A percentile compares a stretch with the other conserved stretches of the same genome.
Conservation (phyloP, 2,888 invertebrate genomes). For the Andrena hattorfiana region DNA sequence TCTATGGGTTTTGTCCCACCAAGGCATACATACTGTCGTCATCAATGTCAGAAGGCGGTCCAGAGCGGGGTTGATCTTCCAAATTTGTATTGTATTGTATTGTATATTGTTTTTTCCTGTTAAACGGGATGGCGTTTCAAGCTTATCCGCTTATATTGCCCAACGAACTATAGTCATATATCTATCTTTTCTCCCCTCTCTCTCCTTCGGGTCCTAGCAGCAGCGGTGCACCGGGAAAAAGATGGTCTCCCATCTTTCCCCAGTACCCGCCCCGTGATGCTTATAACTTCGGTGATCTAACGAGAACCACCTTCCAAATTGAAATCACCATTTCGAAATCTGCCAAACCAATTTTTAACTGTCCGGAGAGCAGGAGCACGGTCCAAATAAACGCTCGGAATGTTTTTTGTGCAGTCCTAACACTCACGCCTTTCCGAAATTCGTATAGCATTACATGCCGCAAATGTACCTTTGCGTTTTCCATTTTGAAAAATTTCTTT, state of each 20-base stretch:
- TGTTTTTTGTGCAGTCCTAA: slow-evolving; percentile 16
- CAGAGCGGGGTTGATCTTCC: slow-evolving; percentile 18
- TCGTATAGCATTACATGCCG: slow-evolving; percentile 22
- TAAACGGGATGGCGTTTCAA: no score
- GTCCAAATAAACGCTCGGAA: neutral
- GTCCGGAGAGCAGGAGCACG: neutral
- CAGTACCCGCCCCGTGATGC: no score
- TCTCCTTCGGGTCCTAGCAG: no score
- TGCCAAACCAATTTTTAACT: slow-evolving; percentile 20
- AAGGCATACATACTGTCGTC: slow-evolving; percentile 10
- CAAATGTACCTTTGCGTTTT: neutral
- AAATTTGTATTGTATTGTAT: no score
- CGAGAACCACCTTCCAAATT: no score
- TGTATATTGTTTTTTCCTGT: no score
- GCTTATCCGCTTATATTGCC: no score
- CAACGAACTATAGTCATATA: no score
- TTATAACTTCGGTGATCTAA: no score
- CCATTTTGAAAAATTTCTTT: neutral
- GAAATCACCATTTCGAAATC: slow-evolving; percentile 28
- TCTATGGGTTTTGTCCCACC: neutral
- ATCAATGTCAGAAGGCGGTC: slow-evolving; percentile 10
- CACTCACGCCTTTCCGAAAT: slow-evolving; percentile 21
- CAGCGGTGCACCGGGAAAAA: no score
- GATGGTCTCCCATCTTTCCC: no score
- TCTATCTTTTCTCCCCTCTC: no score